Evolutionary conservation across 2,797 vertebrate species (phyloP).

Genomic region (Falco berigora): DNA sequence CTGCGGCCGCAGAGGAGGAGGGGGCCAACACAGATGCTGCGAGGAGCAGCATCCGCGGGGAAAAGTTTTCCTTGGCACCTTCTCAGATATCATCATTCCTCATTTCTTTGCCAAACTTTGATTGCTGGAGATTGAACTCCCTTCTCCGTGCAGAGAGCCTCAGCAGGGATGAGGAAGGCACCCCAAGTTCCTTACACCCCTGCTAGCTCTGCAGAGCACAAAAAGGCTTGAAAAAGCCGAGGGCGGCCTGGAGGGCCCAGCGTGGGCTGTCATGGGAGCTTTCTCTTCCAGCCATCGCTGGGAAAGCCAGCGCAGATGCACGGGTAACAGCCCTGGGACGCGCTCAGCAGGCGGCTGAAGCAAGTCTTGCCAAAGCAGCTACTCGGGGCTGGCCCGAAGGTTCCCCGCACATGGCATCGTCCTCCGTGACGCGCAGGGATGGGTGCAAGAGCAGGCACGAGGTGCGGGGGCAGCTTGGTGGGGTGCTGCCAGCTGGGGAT

Average conservation of each 20-base stretch:
- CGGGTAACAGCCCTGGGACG: neutral
- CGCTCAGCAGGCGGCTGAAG: neutral
- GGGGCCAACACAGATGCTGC: neutral
- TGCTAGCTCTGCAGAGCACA: neutral
- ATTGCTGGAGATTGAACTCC: neutral
- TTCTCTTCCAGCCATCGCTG: neutral
- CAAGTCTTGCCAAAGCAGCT: neutral
- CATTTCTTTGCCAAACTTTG: accelerated
- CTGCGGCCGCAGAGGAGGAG: neutral
- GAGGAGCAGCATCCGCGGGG: neutral
- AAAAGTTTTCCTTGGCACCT: neutral
- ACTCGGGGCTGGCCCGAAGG: neutral
- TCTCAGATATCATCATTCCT: neutral
- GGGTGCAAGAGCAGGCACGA: neutral
- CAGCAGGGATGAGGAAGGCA: neutral
- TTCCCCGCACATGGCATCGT: accelerated
- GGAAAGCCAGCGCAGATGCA: neutral
- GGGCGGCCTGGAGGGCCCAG: neutral
- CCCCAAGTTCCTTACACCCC: accelerated
- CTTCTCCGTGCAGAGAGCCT: accelerated
- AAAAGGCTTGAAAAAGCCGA: neutral
- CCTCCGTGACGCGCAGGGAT: neutral
- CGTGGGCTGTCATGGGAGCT: accelerated
- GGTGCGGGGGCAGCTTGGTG: accelerated
- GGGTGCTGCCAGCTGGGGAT: accelerated